Conservation (phyloP, 2,797 vertebrate species). For the Sebastes steindachneri region DNA sequence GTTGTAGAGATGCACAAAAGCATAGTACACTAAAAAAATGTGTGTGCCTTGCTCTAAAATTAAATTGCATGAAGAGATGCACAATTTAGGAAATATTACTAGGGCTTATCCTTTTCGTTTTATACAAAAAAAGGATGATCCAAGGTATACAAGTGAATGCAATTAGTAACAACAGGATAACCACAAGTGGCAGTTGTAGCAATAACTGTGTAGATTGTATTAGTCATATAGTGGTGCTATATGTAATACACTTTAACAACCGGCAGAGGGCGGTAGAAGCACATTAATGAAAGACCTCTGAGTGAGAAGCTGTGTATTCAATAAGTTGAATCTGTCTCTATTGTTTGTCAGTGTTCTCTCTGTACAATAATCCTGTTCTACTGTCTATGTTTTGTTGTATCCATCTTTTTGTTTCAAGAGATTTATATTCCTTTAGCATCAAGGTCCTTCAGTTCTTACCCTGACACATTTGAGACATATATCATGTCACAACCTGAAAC, state of each 20-base stretch:
- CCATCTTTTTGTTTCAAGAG: neutral
- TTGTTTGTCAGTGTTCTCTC: neutral
- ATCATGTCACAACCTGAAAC: neutral
- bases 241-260: neutral
- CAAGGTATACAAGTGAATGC: no score
- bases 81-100: neutral
- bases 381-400: neutral
- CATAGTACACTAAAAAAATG: neutral
- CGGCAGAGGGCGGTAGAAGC: constrained; percentile 57
- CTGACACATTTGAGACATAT: neutral
- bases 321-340: neutral
- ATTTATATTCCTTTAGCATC: neutral
- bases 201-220: neutral
- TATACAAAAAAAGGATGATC: neutral
- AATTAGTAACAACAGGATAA: neutral
- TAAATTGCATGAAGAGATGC: neutral
- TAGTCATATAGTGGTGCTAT: no score
- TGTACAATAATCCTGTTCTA: neutral
- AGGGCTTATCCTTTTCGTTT: neutral
- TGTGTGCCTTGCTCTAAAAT: neutral
- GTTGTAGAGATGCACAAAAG: neutral
- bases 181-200: no score
- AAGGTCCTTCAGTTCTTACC: neutral
- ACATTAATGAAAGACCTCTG: neutral
- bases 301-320: neutral